Percentiles rank a stretch among this genome's conserved stretches.
Evolutionary conservation across 2,113 vertebrate genomes (phyloP).

Genomic region (Bolborhynchus lineola): DNA sequence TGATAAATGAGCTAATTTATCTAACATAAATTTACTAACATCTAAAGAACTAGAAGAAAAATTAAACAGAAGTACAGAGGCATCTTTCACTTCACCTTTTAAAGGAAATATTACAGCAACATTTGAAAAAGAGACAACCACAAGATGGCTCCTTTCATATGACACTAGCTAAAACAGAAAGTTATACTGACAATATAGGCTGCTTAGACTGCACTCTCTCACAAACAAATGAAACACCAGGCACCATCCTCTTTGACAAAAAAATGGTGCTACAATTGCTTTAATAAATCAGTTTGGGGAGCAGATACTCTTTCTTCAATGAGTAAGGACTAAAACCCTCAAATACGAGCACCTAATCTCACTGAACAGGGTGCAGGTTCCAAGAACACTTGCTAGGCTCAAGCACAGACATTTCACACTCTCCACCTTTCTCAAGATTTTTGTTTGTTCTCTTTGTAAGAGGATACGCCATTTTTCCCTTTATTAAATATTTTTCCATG

Average conservation of each 20-base stretch:
- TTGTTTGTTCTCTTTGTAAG: not conserved
- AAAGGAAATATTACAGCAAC: not conserved
- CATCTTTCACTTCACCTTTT: not conserved
- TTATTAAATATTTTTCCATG: not conserved
- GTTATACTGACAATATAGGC: not conserved
- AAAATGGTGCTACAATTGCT: not conserved
- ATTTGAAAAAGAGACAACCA: slow-evolving; percentile 35
- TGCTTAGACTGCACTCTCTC: not conserved
- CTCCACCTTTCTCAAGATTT: not conserved
- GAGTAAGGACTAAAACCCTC: not conserved
- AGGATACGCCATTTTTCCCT: not conserved
- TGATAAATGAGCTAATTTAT: not conserved
- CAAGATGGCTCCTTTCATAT: slow-evolving; percentile 60
- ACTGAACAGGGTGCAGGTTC: not conserved
- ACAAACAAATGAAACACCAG: not conserved
- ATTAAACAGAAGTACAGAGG: not conserved
- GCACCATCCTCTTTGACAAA: not conserved
- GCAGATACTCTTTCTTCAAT: not conserved
- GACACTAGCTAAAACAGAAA: not conserved
- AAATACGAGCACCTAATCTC: not conserved
- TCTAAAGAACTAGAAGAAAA: not conserved
- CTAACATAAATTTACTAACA: not conserved
- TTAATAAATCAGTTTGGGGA: not conserved
- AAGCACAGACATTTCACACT: not conserved
- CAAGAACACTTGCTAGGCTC: not conserved